Conservation (phyloP, 2,888 invertebrate genomes). For the Coelinius sp. region DNA sequence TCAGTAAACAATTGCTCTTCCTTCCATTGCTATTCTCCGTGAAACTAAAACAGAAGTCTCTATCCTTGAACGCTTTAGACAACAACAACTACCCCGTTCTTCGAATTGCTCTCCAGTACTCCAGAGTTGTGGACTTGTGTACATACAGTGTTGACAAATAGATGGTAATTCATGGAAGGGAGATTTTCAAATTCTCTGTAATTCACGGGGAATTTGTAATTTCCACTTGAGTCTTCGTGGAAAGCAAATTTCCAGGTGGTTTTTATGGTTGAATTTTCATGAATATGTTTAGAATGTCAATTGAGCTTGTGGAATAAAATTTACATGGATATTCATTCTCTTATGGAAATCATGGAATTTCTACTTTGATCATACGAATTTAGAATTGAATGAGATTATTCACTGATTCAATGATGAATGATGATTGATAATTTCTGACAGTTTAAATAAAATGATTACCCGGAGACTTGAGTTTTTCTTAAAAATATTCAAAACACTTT, state of each 20-base stretch:
- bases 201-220: too few relatives aligned
- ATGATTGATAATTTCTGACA: too few relatives aligned
- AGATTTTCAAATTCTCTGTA: background rate
- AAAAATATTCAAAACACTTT: background rate
- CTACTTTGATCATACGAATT: too few relatives aligned
- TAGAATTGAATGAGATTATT: too few relatives aligned
- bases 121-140: background rate
- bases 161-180: background rate
- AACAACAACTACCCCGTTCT: background rate
- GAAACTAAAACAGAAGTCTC: constrained; percentile 7
- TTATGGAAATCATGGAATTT: too few relatives aligned
- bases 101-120: background rate
- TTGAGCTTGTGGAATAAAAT: too few relatives aligned
- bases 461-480: background rate
- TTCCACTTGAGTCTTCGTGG: too few relatives aligned
- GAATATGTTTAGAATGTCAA: too few relatives aligned
- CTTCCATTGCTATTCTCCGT: background rate
- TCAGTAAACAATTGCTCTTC: constrained; percentile 6
- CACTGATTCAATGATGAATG: too few relatives aligned
- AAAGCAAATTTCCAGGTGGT: too few relatives aligned
- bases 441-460: background rate
- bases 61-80: background rate
- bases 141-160: background rate
- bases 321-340: too few relatives aligned
- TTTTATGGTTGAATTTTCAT: too few relatives aligned